These are phyloP conservation scores for Neosilurus mollespiculum DNA, from an alignment of 2,797 vertebrate genomes.

Conservation along the genomic window DNA sequence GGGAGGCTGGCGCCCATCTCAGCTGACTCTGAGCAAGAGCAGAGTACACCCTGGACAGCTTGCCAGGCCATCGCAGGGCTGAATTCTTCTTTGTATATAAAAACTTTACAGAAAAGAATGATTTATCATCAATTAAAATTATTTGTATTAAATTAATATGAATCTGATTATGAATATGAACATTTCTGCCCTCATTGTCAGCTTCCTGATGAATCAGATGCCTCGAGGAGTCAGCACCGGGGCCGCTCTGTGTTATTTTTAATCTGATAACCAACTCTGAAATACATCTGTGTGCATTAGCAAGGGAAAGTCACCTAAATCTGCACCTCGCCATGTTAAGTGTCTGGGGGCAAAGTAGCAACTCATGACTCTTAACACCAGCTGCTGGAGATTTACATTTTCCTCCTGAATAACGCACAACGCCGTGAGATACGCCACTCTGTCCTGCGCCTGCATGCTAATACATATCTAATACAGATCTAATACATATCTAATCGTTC, in stretches of 20 bases:
- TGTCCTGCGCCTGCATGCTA: background rate
- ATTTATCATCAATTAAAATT: background rate
- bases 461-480: slow-evolving; percentile 43
- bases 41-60: too few species aligned
- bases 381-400: slow-evolving; percentile 17
- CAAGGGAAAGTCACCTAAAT: slow-evolving; percentile 15
- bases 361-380: background rate
- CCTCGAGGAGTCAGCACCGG: background rate
- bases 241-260: slow-evolving; percentile 5
- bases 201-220: slow-evolving; percentile 8
- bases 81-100: background rate
- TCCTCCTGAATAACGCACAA: slow-evolving; percentile 25
- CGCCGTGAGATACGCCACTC: slow-evolving; percentile 20
- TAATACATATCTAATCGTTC: slow-evolving; percentile 98
- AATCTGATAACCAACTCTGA: slow-evolving; percentile 12
- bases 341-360: slow-evolving; percentile 14
- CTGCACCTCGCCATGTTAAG: slow-evolving; percentile 3
- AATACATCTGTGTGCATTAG: slow-evolving; percentile 10
- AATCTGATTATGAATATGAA: background rate
- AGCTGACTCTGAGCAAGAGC: too few species aligned
- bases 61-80: too few species aligned
- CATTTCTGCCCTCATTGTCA: background rate
- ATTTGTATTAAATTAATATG: too few species aligned
- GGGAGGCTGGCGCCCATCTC: too few species aligned
- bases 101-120: background rate